phyloP scores from a whole-genome alignment of 2,888 invertebrate species.

The Opisthograptis luteolata region DNA sequence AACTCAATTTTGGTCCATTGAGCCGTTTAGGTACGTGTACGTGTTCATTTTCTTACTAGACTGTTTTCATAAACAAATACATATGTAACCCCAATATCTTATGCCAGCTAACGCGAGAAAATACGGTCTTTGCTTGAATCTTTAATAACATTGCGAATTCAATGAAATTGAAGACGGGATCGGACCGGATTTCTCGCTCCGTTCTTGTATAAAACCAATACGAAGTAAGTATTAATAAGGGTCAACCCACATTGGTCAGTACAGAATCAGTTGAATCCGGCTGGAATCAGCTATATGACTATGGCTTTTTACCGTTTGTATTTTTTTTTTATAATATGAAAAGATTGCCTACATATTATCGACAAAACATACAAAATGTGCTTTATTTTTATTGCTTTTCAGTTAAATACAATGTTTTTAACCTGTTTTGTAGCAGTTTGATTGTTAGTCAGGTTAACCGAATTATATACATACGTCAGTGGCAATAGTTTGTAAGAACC shows the following conservation, averaged over 20 bases:
- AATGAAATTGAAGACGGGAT: constrained; percentile 53
- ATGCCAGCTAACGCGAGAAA: constrained; percentile 25
- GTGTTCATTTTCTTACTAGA: too few species aligned
- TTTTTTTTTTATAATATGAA: too few species aligned
- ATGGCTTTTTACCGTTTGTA: too few species aligned
- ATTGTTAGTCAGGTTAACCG: too few species aligned
- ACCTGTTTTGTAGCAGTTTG: too few species aligned
- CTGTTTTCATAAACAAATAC: constrained; percentile 6
- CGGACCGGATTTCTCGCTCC: constrained; percentile 56
- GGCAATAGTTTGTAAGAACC: too few species aligned
- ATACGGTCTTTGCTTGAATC: constrained; percentile 36
- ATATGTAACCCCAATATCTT: constrained; percentile 8
- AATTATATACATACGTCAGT: too few species aligned
- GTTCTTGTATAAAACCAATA: constrained; percentile 26
- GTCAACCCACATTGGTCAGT: background rate
- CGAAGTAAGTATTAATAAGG: constrained; percentile 31
- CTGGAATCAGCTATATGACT: background rate
- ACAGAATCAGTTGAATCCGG: background rate
- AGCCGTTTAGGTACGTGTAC: background rate
- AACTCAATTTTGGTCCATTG: background rate
- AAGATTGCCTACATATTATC: too few species aligned
- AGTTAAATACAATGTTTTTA: too few species aligned
- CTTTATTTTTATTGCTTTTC: too few species aligned
- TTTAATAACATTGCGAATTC: constrained; percentile 55
- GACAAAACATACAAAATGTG: too few species aligned